phyloP scores from a whole-genome alignment of 2,797 vertebrate species.

The Acanthiza pusilla region DNA sequence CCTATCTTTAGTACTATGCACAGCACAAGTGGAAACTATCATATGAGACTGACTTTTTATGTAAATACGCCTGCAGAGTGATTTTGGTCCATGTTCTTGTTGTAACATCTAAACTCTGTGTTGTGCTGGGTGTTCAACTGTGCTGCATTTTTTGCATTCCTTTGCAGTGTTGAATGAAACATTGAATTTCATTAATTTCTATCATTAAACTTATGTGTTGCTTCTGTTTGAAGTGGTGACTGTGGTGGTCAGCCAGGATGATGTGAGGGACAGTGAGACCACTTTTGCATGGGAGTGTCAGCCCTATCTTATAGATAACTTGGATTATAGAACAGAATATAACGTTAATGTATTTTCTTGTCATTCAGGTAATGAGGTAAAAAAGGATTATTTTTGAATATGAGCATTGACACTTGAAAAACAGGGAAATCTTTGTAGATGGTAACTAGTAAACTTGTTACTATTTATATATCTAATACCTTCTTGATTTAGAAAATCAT shows the following conservation, averaged over 20 bases:
- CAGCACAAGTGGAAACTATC: slow-evolving; percentile 7
- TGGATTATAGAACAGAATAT: neutral
- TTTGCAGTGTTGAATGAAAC: neutral
- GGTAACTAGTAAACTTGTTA: neutral
- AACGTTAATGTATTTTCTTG: neutral
- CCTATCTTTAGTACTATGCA: slow-evolving; percentile 31
- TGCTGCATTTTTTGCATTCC: neutral
- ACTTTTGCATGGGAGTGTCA: neutral
- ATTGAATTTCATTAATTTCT: neutral
- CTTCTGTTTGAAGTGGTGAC: neutral
- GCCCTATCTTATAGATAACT: neutral
- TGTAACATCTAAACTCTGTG: neutral
- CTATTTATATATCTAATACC: slow-evolving; percentile 34
- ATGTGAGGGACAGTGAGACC: neutral
- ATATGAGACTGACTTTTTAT: neutral
- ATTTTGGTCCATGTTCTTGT: neutral
- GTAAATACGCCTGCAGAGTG: neutral
- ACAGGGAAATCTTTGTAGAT: neutral
- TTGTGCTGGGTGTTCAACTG: neutral
- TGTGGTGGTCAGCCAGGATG: neutral
- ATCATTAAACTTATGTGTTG: neutral
- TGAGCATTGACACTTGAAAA: neutral
- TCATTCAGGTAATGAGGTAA: neutral
- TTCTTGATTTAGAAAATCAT: neutral
- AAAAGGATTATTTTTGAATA: neutral